Evolutionary conservation across 2,888 invertebrate genomes (phyloP).

Genomic region (Oligia fasciuncula): DNA sequence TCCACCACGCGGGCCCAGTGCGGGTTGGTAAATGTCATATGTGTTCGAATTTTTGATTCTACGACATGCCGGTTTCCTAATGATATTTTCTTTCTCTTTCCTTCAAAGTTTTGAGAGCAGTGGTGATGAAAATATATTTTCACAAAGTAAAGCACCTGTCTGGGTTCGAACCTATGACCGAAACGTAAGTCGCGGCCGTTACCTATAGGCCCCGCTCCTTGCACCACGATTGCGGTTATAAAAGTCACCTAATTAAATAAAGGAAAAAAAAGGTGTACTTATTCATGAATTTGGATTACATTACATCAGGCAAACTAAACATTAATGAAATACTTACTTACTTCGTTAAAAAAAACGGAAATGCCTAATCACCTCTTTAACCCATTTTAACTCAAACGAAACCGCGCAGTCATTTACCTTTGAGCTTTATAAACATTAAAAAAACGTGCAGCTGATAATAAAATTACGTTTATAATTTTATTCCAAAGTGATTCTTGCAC

Average conservation of each 20-base stretch:
- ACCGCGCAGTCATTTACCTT: constrained; percentile 63
- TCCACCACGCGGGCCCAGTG: neutral
- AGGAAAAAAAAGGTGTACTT: neutral
- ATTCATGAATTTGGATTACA: constrained; percentile 17
- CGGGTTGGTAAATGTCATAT: neutral
- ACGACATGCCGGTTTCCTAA: neutral
- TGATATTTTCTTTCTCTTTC: neutral
- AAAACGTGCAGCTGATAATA: constrained; percentile 50
- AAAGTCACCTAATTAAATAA: neutral
- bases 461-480: constrained; percentile 57
- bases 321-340: constrained; percentile 35
- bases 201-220: neutral
- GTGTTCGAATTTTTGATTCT: neutral
- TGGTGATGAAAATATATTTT: neutral
- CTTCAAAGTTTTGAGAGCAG: neutral
- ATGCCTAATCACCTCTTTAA: constrained; percentile 68
- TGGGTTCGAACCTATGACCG: neutral
- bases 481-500: constrained; percentile 49
- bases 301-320: constrained; percentile 36
- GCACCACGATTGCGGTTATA: neutral
- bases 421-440: constrained; percentile 60
- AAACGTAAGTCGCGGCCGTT: neutral
- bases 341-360: constrained; percentile 56
- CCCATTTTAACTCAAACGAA: constrained; percentile 65
- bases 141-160: neutral